Conservation (phyloP, 2,797 vertebrate genomes). For the Jordanella pulchra region DNA sequence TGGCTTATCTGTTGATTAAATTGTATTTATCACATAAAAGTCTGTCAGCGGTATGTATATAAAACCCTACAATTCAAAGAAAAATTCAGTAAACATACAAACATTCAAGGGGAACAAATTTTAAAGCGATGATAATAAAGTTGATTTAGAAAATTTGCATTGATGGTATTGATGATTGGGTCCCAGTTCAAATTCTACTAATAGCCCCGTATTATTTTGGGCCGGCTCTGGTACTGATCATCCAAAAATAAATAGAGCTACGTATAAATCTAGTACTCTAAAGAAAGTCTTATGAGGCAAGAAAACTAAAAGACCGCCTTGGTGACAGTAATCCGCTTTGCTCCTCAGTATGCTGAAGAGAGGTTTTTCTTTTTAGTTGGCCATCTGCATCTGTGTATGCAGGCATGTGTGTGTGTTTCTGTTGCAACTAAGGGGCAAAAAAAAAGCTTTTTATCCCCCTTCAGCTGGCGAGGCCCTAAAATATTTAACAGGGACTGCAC, state of each 20-base stretch:
- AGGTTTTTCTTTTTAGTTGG: slow-evolving; percentile 60
- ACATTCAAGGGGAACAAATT: background rate
- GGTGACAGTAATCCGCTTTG: slow-evolving; percentile 59
- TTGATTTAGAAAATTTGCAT: background rate
- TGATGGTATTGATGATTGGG: background rate
- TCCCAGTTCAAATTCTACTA: background rate
- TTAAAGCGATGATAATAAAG: background rate
- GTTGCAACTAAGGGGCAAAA: slow-evolving; percentile 50
- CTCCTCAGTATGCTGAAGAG: slow-evolving; percentile 51
- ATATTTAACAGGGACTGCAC: slow-evolving; percentile 80
- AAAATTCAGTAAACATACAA: background rate
- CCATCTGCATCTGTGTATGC: slow-evolving; percentile 61
- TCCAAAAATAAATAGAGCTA: slow-evolving; percentile 19
- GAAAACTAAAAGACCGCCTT: slow-evolving; percentile 51
- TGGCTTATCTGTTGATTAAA: background rate
- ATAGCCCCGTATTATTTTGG: background rate
- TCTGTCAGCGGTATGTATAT: background rate
- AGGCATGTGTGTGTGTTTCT: slow-evolving; percentile 49
- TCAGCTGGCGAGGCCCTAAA: slow-evolving; percentile 78
- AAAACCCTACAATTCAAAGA: background rate
- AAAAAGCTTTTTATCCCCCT: slow-evolving; percentile 65
- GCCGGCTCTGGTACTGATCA: background rate
- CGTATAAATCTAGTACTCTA: slow-evolving; percentile 26
- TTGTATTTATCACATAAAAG: background rate
- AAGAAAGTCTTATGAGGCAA: slow-evolving; percentile 36